A percentile compares a stretch with the other conserved stretches of the same genome.
Conservation (phyloP, 2,888 invertebrate species). For the Unio pictorum region DNA sequence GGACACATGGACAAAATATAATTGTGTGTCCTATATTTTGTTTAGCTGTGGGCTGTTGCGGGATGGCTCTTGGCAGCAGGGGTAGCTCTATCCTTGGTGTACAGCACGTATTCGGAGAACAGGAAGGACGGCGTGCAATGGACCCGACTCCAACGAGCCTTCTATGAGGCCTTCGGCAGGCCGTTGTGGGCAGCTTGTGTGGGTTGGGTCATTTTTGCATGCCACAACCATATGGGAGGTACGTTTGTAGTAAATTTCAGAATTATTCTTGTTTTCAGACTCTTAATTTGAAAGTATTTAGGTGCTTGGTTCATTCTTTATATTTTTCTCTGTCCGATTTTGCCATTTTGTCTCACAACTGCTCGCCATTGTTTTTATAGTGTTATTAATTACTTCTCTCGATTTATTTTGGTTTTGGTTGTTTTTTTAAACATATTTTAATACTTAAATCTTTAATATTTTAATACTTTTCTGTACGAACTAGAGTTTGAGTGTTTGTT, state of each 20-base stretch:
- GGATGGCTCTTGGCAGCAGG: constrained; percentile 63
- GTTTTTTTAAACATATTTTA: too few relatives aligned
- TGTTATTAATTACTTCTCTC: too few relatives aligned
- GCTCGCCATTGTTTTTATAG: too few relatives aligned
- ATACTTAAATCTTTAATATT: too few relatives aligned
- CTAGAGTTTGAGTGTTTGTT: too few relatives aligned
- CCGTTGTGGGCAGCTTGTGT: constrained; percentile 74
- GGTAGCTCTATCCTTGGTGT: constrained; percentile 57
- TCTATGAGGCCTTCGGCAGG: constrained; percentile 72
- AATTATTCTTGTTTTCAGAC: background rate
- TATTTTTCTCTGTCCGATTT: background rate
- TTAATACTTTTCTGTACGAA: too few relatives aligned
- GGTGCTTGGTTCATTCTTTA: background rate
- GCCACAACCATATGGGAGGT: constrained; percentile 74
- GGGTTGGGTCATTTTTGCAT: constrained; percentile 75
- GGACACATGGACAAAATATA: background rate
- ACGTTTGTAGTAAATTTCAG: constrained; percentile 6
- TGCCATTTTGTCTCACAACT: background rate
- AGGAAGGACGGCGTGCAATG: constrained; percentile 54
- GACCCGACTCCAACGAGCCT: constrained; percentile 49
- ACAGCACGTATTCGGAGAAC: constrained; percentile 65
- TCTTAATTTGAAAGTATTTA: background rate
- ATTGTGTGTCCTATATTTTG: constrained; percentile 2
- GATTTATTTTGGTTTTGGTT: too few relatives aligned
- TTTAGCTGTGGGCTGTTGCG: constrained; percentile 42